Conservation (phyloP, 2,113 vertebrate genomes). For the Passer domesticus region DNA sequence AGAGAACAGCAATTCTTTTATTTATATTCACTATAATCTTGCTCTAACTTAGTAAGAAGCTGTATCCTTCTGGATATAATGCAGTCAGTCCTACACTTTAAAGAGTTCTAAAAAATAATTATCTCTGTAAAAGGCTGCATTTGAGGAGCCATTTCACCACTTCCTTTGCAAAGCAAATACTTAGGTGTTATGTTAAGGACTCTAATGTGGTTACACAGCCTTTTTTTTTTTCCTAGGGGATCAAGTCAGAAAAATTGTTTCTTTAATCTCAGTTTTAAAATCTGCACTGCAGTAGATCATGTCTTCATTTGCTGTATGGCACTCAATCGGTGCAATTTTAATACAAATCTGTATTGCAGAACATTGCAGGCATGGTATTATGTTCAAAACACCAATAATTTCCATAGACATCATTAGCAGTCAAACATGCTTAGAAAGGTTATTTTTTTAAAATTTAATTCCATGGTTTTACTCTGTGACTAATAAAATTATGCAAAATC, state of each 20-base stretch:
- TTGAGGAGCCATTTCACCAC: neutral
- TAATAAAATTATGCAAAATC: constrained; percentile 29
- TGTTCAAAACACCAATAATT: neutral
- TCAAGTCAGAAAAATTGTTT: neutral
- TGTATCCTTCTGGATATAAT: neutral
- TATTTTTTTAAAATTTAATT: neutral
- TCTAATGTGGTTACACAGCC: neutral
- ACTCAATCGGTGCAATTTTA: neutral
- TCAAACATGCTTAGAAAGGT: neutral
- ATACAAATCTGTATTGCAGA: neutral
- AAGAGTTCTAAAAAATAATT: neutral
- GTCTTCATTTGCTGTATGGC: neutral
- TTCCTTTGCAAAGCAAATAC: neutral
- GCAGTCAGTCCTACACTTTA: neutral
- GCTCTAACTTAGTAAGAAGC: neutral
- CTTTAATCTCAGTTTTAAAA: neutral
- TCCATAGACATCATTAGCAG: neutral
- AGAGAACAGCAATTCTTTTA: neutral
- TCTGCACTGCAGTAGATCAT: neutral
- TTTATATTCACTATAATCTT: neutral
- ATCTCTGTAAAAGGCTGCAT: neutral
- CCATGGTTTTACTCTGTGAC: neutral
- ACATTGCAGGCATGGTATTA: neutral
- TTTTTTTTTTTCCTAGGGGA: neutral
- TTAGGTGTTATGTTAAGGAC: neutral